Conservation (phyloP, 1,140 invertebrate species). For the Hycleus phaleratus region DNA sequence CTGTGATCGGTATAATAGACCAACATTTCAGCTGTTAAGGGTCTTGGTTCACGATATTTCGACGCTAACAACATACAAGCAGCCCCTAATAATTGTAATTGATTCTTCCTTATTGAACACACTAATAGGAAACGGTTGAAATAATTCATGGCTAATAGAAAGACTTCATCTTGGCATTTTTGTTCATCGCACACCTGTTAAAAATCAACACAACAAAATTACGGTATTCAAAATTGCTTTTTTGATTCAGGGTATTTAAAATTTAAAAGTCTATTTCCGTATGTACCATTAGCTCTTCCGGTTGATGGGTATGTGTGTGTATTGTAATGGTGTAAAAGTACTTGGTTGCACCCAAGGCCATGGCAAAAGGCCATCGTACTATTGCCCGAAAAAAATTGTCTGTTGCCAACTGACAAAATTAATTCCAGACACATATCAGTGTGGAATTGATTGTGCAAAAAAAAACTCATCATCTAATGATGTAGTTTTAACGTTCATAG, state of each 20-base stretch:
- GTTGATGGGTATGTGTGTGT: background rate
- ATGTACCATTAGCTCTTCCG: background rate
- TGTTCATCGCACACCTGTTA: conserved; percentile 87
- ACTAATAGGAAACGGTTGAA: conserved; percentile 84
- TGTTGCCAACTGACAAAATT: too few relatives aligned
- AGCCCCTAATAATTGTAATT: conserved; percentile 83
- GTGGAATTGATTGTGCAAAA: too few relatives aligned
- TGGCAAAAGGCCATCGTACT: background rate
- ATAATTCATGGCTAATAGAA: conserved; percentile 83
- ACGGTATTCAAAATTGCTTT: background rate
- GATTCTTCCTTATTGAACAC: conserved; percentile 68
- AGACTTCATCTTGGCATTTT: conserved; percentile 85
- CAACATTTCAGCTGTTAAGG: conserved; percentile 70
- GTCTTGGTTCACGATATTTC: conserved; percentile 77
- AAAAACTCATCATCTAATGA: too few relatives aligned
- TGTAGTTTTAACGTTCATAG: too few relatives aligned
- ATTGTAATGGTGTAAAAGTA: background rate
- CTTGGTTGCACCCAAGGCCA: background rate
- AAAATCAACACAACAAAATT: conserved; percentile 27
- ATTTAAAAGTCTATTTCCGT: background rate
- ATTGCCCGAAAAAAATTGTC: too few relatives aligned
- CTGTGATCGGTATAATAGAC: conserved; percentile 90
- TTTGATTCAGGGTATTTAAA: background rate
- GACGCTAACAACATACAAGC: conserved; percentile 84
- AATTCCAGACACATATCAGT: too few relatives aligned